phyloP scores from a whole-genome alignment of 2,888 invertebrate genomes.

The Agrotis clavis region DNA sequence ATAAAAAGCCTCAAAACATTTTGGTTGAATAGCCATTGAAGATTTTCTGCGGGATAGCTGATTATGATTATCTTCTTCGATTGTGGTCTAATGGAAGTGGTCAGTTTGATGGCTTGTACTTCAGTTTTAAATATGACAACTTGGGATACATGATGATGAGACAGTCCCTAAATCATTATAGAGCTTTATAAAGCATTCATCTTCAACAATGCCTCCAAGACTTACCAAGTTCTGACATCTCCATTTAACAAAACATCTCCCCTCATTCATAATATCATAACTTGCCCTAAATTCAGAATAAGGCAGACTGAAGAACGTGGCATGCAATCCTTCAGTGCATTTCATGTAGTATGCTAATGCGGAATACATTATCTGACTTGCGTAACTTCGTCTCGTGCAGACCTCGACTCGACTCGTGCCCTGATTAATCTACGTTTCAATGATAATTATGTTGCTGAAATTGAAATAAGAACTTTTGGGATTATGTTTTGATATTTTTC shows the following conservation, averaged over 20 bases:
- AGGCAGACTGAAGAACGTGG: slow-evolving; percentile 30
- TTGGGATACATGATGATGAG: background rate
- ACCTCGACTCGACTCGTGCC: slow-evolving; percentile 13
- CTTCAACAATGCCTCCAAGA: no score
- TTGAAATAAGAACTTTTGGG: background rate
- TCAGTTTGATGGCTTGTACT: no score
- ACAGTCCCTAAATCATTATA: background rate
- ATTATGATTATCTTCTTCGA: no score
- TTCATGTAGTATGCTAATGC: slow-evolving; percentile 64
- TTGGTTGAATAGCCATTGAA: no score
- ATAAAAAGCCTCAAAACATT: no score
- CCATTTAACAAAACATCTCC: background rate
- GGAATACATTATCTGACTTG: slow-evolving; percentile 55
- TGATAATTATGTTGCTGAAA: slow-evolving; percentile 27
- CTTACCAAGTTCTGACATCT: background rate
- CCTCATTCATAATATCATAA: background rate
- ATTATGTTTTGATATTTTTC: slow-evolving; percentile 18
- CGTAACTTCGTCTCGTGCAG: slow-evolving; percentile 44
- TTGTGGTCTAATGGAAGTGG: no score
- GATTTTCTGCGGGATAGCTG: no score
- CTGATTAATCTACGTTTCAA: slow-evolving; percentile 50
- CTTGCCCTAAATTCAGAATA: slow-evolving; percentile 45
- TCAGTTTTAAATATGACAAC: no score
- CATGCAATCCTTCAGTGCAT: slow-evolving; percentile 54
- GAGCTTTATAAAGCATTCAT: background rate